phyloP scores from a whole-genome alignment of 2,888 invertebrate species.

The Auanema sp. region DNA sequence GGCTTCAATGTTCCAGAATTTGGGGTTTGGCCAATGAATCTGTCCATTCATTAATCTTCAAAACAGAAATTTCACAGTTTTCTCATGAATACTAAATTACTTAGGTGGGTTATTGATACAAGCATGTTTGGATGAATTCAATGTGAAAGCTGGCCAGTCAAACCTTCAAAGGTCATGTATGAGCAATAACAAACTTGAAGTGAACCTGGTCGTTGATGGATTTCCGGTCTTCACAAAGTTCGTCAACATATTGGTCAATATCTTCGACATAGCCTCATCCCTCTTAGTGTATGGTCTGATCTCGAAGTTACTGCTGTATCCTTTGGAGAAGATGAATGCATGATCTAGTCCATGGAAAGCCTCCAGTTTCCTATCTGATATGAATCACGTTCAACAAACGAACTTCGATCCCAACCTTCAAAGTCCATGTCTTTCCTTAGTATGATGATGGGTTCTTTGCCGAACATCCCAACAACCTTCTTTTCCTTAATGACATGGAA shows the following conservation, averaged over 20 bases:
- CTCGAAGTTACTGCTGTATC: conserved; percentile 55
- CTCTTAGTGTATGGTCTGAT: conserved; percentile 57
- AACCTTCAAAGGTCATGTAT: conserved; percentile 39
- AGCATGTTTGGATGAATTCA: conserved; percentile 45
- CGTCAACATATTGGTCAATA: conserved; percentile 56
- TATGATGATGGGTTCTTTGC: conserved; percentile 47
- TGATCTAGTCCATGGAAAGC: conserved; percentile 64
- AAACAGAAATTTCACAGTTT: conserved; percentile 10
- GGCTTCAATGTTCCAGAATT: conserved; percentile 63
- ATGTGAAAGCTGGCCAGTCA: conserved; percentile 51
- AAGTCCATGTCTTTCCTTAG: conserved; percentile 16
- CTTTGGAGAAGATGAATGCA: conserved; percentile 62
- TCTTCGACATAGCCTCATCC: conserved; percentile 57
- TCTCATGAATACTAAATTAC: conserved; percentile 23
- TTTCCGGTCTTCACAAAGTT: conserved; percentile 56
- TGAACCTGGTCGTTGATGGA: conserved; percentile 39
- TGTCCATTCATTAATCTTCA: conserved; percentile 52
- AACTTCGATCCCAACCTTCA: conserved; percentile 1
- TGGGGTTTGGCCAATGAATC: conserved; percentile 57
- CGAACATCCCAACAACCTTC: conserved; percentile 53
- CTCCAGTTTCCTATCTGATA: conserved; percentile 39
- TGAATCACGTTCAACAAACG: not conserved
- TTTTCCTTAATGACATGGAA: conserved; percentile 27
- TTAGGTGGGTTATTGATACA: conserved; percentile 57
- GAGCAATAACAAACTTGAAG: too few relatives aligned